phyloP scores from a whole-genome alignment of 2,113 vertebrate species.

The Rhagologus leucostigma region DNA sequence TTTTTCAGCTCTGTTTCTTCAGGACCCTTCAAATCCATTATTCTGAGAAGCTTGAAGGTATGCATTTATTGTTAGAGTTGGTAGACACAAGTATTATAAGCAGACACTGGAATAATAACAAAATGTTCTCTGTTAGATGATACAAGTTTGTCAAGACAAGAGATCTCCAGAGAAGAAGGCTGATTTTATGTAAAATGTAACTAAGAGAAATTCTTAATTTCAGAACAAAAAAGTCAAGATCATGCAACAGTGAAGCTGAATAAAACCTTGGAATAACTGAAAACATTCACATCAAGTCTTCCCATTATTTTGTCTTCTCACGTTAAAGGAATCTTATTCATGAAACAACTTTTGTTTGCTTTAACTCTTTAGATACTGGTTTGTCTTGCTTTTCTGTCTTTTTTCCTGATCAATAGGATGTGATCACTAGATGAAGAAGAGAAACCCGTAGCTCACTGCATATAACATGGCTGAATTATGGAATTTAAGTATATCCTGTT shows the following conservation, averaged over 20 bases:
- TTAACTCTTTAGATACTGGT: neutral
- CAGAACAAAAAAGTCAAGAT: neutral
- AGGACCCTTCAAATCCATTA: neutral
- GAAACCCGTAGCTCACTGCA: neutral
- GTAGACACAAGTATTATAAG: neutral
- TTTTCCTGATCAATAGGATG: neutral
- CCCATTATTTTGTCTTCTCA: neutral
- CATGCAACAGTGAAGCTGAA: neutral
- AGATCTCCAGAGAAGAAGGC: neutral
- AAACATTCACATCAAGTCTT: neutral
- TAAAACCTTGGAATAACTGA: neutral
- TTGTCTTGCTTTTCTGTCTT: neutral
- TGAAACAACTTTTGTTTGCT: neutral
- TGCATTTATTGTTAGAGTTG: neutral
- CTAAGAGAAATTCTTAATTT: neutral
- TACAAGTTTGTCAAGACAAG: neutral
- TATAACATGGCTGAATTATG: neutral
- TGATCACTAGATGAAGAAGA: neutral
- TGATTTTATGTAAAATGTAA: neutral
- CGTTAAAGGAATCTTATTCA: neutral
- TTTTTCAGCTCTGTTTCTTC: neutral
- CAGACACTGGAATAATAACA: neutral
- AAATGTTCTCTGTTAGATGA: neutral
- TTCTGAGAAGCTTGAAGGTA: neutral
- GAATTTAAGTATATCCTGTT: neutral